These are phyloP conservation scores for Selene dorsalis DNA, from an alignment of 2,797 vertebrate species.

Conservation along the genomic window DNA sequence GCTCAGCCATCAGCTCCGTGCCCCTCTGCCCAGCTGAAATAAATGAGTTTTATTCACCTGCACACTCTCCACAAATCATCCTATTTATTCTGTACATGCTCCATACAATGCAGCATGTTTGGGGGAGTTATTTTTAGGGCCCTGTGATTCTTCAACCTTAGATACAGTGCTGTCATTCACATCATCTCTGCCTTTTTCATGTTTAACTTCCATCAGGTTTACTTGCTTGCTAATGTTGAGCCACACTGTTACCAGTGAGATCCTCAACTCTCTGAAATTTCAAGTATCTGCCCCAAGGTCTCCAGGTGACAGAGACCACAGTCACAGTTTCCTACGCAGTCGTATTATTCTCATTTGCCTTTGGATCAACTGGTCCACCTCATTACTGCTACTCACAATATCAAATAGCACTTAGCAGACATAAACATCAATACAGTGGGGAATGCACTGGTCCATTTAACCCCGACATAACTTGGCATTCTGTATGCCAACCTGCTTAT, in stretches of 20 bases:
- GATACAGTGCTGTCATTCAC: conserved; percentile 66
- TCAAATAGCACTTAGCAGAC: conserved; percentile 49
- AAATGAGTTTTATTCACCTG: conserved; percentile 45
- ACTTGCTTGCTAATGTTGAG: conserved; percentile 20
- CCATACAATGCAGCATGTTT: conserved; percentile 67
- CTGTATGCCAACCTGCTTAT: conserved; percentile 10
- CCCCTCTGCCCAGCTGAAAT: conserved; percentile 44
- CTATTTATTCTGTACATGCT: conserved; percentile 64
- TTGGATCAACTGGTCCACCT: conserved; percentile 13
- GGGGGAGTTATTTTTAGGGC: conserved; percentile 76
- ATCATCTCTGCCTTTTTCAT: conserved; percentile 32
- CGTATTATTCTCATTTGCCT: conserved; percentile 1
- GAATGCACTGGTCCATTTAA: conserved; percentile 43
- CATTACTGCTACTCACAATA: conserved; percentile 41
- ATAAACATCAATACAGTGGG: conserved; percentile 54
- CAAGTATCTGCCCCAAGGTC: conserved; percentile 22
- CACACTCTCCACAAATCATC: conserved; percentile 41
- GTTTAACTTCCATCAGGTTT: conserved; percentile 42
- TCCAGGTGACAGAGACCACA: conserved; percentile 17
- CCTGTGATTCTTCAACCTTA: conserved; percentile 56
- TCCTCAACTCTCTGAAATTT: conserved; percentile 10
- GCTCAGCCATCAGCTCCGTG: conserved; percentile 38
- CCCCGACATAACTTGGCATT: conserved; percentile 31
- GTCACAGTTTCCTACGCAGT: conserved; percentile 13
- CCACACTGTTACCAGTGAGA: conserved; percentile 5